Evolutionary conservation across 2,888 invertebrate species (phyloP), one percentile per base, ranked within the genome.

Genomic region (Encarsia formosa): DNA sequence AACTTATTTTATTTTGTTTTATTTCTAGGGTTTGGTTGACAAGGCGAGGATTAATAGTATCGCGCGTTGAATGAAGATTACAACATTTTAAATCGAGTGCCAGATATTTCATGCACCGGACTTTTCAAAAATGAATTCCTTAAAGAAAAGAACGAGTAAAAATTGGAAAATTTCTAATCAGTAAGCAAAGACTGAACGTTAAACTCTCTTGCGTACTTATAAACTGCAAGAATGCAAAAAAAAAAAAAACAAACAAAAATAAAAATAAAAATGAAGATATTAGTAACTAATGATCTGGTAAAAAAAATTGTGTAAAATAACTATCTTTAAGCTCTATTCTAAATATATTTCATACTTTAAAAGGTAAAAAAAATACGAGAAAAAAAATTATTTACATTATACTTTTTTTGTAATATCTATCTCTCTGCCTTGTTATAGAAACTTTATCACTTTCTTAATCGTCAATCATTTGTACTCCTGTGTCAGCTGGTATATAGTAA

Each of bases 21-120:
- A n/a, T n/a, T n/a, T n/a, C n/a, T n/a, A 86, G 86, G 4, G 80
- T 88, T 49, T 89, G 89, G 88, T 76, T 90, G 64, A 86, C 83
- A 75, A 73, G 72, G 63, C 69, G 72, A 59, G 72, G 71, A 43
- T 58, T 71, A 48, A 63, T 72, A 61, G 63, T 70, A 60, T 63
- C 72, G 23, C 68, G 68, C 26, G 67, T 71, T 49, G 68, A 73
- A 64, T 70, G 69, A 57, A 38, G 50, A 18, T 13, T 9, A 42
- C 29, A 29, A n/a, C 15, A 5, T 34, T 34, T 34, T 13, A 15
- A 15, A 34, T 9, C 15, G 13, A 34, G 16, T 15, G 34, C 34
- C n/a, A 11, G 16, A 34, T n/a, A 13, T 11, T 5, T 13, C 16
- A 5, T 34, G n/a, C 5, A 34, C 34, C 16, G 34, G 13, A 34